Conservation (phyloP, 2,888 invertebrate genomes). For the Sarcophaga carnaria region DNA sequence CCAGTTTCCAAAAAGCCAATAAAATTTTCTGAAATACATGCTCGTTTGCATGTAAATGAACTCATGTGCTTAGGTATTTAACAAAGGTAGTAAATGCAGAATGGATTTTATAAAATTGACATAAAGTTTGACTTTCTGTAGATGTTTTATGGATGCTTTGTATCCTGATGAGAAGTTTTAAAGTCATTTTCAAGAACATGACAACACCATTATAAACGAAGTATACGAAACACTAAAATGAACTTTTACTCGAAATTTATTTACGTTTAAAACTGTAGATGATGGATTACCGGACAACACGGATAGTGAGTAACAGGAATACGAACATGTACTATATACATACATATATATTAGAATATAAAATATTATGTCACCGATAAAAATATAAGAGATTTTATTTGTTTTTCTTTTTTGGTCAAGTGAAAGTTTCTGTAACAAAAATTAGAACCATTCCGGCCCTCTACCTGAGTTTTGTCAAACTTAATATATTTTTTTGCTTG, state of each 20-base stretch:
- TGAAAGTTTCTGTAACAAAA: constrained; percentile 44
- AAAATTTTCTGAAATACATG: too few species aligned
- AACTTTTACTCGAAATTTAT: constrained; percentile 20
- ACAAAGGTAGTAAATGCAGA: too few species aligned
- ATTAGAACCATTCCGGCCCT: too few species aligned
- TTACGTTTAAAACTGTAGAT: constrained; percentile 41
- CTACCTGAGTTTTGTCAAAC: constrained; percentile 11
- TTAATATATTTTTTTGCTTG: not conserved
- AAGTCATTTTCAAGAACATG: constrained; percentile 50
- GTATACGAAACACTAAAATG: constrained; percentile 12
- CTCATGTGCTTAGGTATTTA: too few species aligned
- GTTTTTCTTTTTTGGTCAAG: constrained; percentile 26
- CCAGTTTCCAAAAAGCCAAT: too few species aligned
- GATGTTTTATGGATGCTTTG: not conserved
- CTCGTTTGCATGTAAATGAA: too few species aligned
- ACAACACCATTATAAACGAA: constrained; percentile 17
- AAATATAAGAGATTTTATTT: constrained; percentile 17
- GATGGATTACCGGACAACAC: constrained; percentile 63
- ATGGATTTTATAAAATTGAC: not conserved
- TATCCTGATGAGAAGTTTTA: constrained; percentile 30
- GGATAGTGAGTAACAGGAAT: constrained; percentile 28
- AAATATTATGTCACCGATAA: not conserved
- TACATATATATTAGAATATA: not conserved
- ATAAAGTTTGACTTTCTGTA: not conserved
- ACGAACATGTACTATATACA: not conserved